Conservation (phyloP, 2,113 vertebrate genomes). For the Nothoprocta pentlandii region DNA sequence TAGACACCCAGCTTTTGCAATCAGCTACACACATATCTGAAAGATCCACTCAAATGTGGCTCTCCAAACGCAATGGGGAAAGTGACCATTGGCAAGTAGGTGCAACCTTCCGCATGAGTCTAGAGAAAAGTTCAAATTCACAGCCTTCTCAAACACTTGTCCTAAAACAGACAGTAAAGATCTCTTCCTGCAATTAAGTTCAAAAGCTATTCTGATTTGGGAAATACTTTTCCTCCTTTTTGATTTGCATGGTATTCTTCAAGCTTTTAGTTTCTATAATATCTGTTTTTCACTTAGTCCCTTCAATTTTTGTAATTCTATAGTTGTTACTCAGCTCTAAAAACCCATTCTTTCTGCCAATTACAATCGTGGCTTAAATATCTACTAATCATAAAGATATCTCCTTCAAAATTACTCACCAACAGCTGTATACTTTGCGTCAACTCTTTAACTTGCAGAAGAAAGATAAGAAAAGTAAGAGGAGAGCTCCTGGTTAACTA, state of each 20-base stretch:
- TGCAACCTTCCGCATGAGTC: too few relatives aligned
- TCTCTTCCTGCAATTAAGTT: neutral
- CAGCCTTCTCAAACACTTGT: neutral
- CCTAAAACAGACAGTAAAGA: neutral
- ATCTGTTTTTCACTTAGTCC: neutral
- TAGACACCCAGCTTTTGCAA: neutral
- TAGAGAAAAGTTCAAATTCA: too few relatives aligned
- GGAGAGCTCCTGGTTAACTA: neutral
- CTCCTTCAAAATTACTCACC: neutral
- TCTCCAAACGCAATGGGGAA: too few relatives aligned
- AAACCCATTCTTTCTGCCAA: neutral
- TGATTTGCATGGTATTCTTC: neutral
- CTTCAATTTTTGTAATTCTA: neutral
- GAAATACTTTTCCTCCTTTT: neutral
- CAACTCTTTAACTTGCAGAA: neutral
- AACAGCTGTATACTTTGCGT: neutral
- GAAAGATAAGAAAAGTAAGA: neutral
- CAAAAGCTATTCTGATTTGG: neutral
- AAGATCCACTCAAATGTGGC: too few relatives aligned
- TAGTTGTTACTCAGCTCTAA: neutral
- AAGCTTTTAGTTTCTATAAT: neutral
- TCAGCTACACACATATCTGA: too few relatives aligned
- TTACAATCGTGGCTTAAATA: neutral
- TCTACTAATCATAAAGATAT: neutral
- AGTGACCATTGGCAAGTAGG: too few relatives aligned